Evolutionary conservation across 1,140 invertebrate species (phyloP).

Genomic region (Calliopsis andreniformis): DNA sequence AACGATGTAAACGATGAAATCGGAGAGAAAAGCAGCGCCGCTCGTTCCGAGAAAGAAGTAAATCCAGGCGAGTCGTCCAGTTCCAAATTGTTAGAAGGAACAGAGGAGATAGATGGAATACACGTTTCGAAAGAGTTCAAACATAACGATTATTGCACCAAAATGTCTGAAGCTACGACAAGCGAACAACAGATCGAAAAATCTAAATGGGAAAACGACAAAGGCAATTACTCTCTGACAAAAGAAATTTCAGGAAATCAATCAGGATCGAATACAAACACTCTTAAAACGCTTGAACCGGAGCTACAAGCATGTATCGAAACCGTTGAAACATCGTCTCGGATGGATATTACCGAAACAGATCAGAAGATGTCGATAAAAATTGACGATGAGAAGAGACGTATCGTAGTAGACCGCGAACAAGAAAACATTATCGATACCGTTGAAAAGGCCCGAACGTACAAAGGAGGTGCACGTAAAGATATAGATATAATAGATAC

Average conservation of each 20-base stretch:
- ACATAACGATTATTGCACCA: too few relatives aligned
- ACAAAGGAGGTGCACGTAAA: background rate
- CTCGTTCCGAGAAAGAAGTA: background rate
- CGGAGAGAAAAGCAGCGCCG: background rate
- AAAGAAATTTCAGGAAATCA: background rate
- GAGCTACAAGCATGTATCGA: background rate
- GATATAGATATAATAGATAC: too few relatives aligned
- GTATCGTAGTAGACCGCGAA: background rate
- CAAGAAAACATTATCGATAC: background rate
- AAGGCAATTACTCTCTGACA: background rate
- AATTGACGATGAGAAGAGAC: too few relatives aligned
- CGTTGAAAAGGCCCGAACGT: background rate
- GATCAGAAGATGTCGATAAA: background rate
- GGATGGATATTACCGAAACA: background rate
- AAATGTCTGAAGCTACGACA: too few relatives aligned
- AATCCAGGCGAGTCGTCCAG: background rate
- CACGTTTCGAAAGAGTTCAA: too few relatives aligned
- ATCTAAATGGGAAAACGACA: background rate
- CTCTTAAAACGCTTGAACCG: background rate
- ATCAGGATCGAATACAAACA: too few relatives aligned
- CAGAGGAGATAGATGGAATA: too few relatives aligned
- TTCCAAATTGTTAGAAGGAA: background rate
- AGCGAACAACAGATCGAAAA: background rate
- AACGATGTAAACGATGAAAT: background rate
- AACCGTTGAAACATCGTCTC: background rate